Base-by-base conservation (phyloP, 1,140 invertebrate genomes). In the Drosophila mayri region DNA sequence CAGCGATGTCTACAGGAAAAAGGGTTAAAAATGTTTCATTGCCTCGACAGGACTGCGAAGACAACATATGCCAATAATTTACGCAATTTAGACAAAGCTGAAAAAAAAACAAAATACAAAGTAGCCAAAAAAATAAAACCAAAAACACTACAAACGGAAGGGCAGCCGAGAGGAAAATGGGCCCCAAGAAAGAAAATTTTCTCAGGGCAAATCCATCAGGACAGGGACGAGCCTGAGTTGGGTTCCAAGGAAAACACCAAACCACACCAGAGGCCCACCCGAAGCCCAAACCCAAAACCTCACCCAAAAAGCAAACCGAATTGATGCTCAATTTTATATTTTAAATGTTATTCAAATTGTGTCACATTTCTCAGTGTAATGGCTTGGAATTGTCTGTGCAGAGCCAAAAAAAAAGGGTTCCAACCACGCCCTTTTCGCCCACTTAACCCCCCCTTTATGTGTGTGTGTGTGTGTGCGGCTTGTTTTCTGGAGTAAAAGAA, bases 341-440 rank as follows among this genome's bases (percentile, higher is more conserved):
- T 88, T 88, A 88, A 88, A 88, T 88, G 85, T 88, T 88, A 88
- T 88, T 88, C 84, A 88, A 88, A 88, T 88, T 90, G 84, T 88
- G 84, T 77, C 84, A 88, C 84, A 88, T 88, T 88, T 88, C 85
- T 88, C 85, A 88, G 84, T 84, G 85, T 90, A 88, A 88, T 88
- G 84, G 85, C 80, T 83, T 70, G 84, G 84, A 88, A 87, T 83
- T 79, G 84, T 88, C 67, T 77, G 58, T 77, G 58, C 18, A 25
- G 30, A 16, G 20, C 43, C 12, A 30, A 22, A 47, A 14, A 11
- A 32, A 76, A 76, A 67, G 71, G 71, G 60, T 64, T 76, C 14
- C n/a, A 32, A 22, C 46, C 46, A 61, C 46, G 46, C 58, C 28
- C 44, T 25, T 55, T 38, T 38, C 20, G 52, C 52, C 52, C 38